Evolutionary conservation across 37 sponge, comb jelly and placozoan species (phyloP).

Genomic region (Chondrosia reniformis): DNA sequence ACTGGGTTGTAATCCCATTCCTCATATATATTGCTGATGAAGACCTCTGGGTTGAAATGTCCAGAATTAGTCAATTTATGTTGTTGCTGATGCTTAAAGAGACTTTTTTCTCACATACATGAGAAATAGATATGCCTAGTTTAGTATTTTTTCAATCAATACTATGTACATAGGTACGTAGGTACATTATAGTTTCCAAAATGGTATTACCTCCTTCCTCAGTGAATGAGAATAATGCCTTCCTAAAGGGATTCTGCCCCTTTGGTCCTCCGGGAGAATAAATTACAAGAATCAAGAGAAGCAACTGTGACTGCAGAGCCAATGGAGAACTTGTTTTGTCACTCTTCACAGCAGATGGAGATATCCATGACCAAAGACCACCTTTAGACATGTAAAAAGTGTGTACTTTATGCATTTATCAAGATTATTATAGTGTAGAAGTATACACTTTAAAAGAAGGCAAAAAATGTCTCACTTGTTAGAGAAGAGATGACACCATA

Average conservation of each 20-base stretch:
- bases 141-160: too few species aligned
- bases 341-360: background rate
- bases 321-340: conserved; percentile 42
- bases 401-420: too few species aligned
- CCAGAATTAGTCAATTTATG: too few species aligned
- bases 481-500: conserved; percentile 64
- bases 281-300: conserved; percentile 64
- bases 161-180: too few species aligned
- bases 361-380: conserved; percentile 74
- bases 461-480: conserved; percentile 31
- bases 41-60: too few species aligned
- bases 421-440: too few species aligned
- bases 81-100: too few species aligned
- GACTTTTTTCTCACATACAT: too few species aligned
- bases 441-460: background rate
- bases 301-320: conserved; percentile 64
- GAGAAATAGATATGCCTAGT: too few species aligned
- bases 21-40: too few species aligned
- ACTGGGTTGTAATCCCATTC: too few species aligned
- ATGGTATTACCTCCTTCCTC: conserved; percentile 34
- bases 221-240: conserved; percentile 46
- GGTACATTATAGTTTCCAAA: background rate
- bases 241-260: conserved; percentile 60
- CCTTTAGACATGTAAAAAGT: too few species aligned
- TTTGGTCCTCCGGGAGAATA: conserved; percentile 24